Evolutionary conservation across 37 sponge, comb jelly and placozoan species (phyloP), one percentile per base, ranked within the genome.

Genomic region (Axinella damicornis): DNA sequence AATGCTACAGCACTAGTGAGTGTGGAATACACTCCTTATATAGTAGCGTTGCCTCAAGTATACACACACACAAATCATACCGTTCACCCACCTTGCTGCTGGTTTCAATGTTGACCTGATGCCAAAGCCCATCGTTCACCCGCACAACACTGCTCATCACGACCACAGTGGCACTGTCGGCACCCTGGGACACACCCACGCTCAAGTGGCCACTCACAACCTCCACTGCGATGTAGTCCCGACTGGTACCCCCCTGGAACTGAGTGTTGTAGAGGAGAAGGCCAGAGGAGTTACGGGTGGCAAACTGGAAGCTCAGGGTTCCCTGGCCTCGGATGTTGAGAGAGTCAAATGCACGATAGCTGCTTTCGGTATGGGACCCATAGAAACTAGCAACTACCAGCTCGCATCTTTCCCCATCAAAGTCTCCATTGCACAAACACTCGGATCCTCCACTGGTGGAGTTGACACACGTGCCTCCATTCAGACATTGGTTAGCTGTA

Each of bases 51-150:
- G n/a, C n/a, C n/a, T n/a, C n/a, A n/a, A n/a, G n/a, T n/a, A n/a
- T n/a, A n/a, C n/a, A n/a, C n/a, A n/a, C n/a, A n/a, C n/a, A n/a
- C n/a, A n/a, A n/a, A n/a, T n/a, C 46, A 46, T 9, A 46, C 46
- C 13, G 27, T 61, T 2, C 40, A 71, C 82, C 57, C 39, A 90
- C 90, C 85, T 90, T 84, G 14, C 60, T 58, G 17, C 17, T 80
- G 38, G 70, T 84, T 1, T 64, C 60, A 38, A 90, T 74, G 32
- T 20, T 39, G 25, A 90, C 69, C 20, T 84, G 76, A 27, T 90
- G 90, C 85, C 85, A 90, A 1, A 40, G 33, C 19, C 90, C 90
- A 84, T 90, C 85, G 30, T 30, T 80, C 37, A 90, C 74, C 12
- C 34, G 13, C 30, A 67, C 34, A 17, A 67, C 19, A 33, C 73